Percentiles rank a stretch among this genome's conserved stretches.
Evolutionary conservation across 2,888 invertebrate species (phyloP).

Genomic region (Eutolmus rufibarbis): DNA sequence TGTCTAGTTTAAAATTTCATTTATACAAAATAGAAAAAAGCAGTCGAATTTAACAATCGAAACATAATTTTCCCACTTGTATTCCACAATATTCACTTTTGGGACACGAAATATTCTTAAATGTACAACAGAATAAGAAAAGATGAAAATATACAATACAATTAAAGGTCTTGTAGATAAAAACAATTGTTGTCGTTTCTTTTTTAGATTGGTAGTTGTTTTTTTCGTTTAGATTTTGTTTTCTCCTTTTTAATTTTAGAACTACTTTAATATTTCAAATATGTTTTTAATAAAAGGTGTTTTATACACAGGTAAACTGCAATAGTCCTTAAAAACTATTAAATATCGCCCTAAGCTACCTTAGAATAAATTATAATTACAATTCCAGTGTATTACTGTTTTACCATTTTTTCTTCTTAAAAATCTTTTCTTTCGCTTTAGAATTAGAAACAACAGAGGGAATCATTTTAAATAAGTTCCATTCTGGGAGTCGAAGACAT

Average conservation of each 20-base stretch:
- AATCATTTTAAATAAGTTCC: not conserved
- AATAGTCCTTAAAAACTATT: slow-evolving; percentile 20
- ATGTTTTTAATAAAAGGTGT: slow-evolving; percentile 23
- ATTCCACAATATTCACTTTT: not conserved
- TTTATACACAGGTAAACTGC: slow-evolving; percentile 28
- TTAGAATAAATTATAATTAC: slow-evolving; percentile 41
- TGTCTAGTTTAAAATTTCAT: not conserved
- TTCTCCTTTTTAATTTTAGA: not conserved
- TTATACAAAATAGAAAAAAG: not conserved
- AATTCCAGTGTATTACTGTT: slow-evolving; percentile 9
- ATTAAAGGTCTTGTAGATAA: not conserved
- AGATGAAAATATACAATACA: not conserved
- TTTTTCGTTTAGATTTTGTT: not conserved
- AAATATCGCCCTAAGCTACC: slow-evolving; percentile 20
- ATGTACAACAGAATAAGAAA: not conserved
- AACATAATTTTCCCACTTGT: not conserved
- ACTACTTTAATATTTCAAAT: not conserved
- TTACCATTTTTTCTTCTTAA: not conserved
- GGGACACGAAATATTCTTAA: not conserved
- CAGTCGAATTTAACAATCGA: not conserved
- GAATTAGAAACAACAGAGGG: not conserved
- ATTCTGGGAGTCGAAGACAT: not conserved
- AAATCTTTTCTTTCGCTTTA: not conserved
- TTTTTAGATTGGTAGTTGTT: not conserved
- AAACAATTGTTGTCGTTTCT: not conserved